Base-by-base conservation (phyloP, 1,140 invertebrate genomes). In the Drosophila nasuta region DNA sequence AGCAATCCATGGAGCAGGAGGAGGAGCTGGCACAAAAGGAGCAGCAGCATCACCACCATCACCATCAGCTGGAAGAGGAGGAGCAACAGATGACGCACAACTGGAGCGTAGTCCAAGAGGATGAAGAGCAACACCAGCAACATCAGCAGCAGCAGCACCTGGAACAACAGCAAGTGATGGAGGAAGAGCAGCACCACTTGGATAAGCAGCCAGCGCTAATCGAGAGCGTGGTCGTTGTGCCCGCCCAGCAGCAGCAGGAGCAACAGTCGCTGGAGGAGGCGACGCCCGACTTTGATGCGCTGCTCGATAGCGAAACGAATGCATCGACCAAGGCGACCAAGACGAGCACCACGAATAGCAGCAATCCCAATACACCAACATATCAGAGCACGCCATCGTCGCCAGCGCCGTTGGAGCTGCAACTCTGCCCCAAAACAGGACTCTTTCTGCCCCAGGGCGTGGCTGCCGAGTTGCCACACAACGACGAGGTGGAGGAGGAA, bases 351-450 rank as follows among this genome's bases (percentile, higher is more conserved):
- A 77, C 51, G 45, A 57, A 11, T 33, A 52, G 11, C 17, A 77
- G 69, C 63, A 67, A 73, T 60, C 46, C 46, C 77, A 83, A 89
- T 46, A 89, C 85, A 65, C 85, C 85, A 64, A 89, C 85, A 89
- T 89, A 89, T 89, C 85, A 88, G 46, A 89, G 85, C 63, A 81
- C 83, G 58, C 13, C 49, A 3, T 67, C 66, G 6, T 76, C 85
- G 63, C 80, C 85, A 1, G 33, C 73, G 8, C 51, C 73, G 0
- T 13, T 83, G 72, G 76, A 91, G 59, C 70, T 92, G 71, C 91
- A 92, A 56, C 75, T 92, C 20, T 92, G 91, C 43, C 91, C 91
- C 56, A 88, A 88, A 41, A 92, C 91, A 5, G 91, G 91, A 6
- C 73, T 92, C 5, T 91, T 92, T 77, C 51, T 91, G 58, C 79